A percentile compares a stretch with the other conserved stretches of the same genome.
Evolutionary conservation across 37 sponge, comb jelly and placozoan genomes (phyloP).

Genomic region (Bolinopsis microptera): DNA sequence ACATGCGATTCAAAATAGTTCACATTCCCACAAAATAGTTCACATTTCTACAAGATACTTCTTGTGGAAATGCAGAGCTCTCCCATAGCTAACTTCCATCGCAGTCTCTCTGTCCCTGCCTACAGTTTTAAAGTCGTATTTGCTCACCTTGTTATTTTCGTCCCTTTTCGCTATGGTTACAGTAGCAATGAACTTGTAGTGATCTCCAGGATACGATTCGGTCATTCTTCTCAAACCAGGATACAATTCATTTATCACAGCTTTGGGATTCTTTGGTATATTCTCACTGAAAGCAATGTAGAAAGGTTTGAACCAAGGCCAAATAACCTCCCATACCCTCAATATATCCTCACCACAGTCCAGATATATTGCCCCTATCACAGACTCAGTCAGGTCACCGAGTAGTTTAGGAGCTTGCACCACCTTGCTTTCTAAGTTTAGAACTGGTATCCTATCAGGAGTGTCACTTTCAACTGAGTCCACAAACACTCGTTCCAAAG

Average conservation of each 20-base stretch:
- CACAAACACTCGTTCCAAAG: slow-evolving; percentile 56
- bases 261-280: not conserved
- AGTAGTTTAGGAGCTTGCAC: slow-evolving; percentile 87
- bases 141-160: not conserved
- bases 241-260: not conserved
- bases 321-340: slow-evolving; percentile 78
- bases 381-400: slow-evolving; percentile 89
- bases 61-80: slow-evolving; percentile 40
- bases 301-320: slow-evolving; percentile 62
- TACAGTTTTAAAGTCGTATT: not conserved
- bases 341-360: slow-evolving; percentile 83
- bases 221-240: not conserved
- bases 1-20: too few relatives aligned
- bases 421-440: slow-evolving; percentile 69
- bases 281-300: not conserved
- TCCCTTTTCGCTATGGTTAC: not conserved
- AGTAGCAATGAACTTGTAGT: not conserved
- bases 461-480: not conserved
- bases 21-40: not conserved
- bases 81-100: slow-evolving; percentile 57
- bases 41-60: not conserved
- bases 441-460: not conserved
- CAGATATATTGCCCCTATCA: slow-evolving; percentile 91
- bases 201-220: not conserved
- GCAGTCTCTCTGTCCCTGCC: slow-evolving; percentile 39